Evolutionary conservation across 2,797 vertebrate genomes (phyloP), one percentile per base, ranked within the genome.

Genomic region (Pangasius larnaudii): DNA sequence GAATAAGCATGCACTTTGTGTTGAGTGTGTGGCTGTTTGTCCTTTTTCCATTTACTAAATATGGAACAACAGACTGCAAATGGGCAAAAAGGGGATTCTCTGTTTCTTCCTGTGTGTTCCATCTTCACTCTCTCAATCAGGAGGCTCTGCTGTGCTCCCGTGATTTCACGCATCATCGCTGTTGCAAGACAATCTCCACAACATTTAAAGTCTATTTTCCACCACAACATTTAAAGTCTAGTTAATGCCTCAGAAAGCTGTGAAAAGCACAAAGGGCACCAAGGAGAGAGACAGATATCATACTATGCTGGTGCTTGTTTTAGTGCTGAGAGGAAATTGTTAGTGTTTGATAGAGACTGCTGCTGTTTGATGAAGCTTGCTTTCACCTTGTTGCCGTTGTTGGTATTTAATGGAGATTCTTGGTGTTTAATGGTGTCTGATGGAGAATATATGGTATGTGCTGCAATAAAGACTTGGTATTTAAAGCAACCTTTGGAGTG

Each of bases 131-230:
- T 65, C 53, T 86, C 39, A 6, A 74, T 46, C 56, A 14, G 42
- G 65, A 46, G 27, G 80, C 24, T 9, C 58, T 56, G 72, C 9
- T 30, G 71, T 75, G n/a, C 59, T 83, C n/a, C 42, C 36, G 53
- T 46, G 69, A 77, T 84, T 67, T 88, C 81, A 84, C 30, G 24
- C 18, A 42, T 88, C 71, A 33, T 14, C 19, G n/a, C 67, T 30
- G 46, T 36, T 27, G 13, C 51, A 71, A 81, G 42, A 33, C 61
- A 75, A 71, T 27, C 46, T 30, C 13, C 27, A 61, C 63, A 56
- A 71, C 51, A 46, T 46, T 33, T 46, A 49, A 1, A 83, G 27
- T 13, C 72, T 53, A 6, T 33, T 49, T 18, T 33, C n/a, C 46
- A 36, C 84, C 46, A 58, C 36, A 30, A 8, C 36, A 51, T 51